Evolutionary conservation across 2,888 invertebrate species (phyloP).

Genomic region (Corythucha ciliata): DNA sequence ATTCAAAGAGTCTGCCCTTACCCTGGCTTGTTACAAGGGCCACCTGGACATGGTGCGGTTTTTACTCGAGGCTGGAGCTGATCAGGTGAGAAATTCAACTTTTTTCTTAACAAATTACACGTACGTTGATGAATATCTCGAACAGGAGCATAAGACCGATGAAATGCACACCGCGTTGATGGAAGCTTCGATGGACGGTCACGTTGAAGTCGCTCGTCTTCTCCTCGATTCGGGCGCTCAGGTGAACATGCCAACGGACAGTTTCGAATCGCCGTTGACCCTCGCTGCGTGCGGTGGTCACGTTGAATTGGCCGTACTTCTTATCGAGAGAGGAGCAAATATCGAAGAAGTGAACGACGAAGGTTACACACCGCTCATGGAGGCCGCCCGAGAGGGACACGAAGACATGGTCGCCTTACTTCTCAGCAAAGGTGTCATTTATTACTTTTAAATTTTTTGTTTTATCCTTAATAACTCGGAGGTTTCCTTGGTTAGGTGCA

Average conservation of each 20-base stretch:
- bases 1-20: conserved; percentile 96
- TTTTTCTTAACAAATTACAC: not conserved
- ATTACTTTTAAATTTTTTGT: not conserved
- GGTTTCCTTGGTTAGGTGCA: conserved; percentile 45
- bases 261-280: conserved; percentile 97
- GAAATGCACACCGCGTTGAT: conserved; percentile 99
- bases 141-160: conserved; percentile 93
- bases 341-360: conserved; percentile 99
- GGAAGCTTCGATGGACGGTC: conserved; percentile 99
- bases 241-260: conserved; percentile 98
- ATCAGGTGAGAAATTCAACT: conserved; percentile 45
- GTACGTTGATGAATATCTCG: not conserved
- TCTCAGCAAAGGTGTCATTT: conserved; percentile 73
- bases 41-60: conserved; percentile 96
- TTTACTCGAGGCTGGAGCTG: conserved; percentile 89
- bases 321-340: conserved; percentile 94
- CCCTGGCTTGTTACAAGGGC: conserved; percentile 89
- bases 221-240: conserved; percentile 95
- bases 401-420: conserved; percentile 95
- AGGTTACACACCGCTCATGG: conserved; percentile 98
- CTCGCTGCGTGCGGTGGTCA: conserved; percentile 98
- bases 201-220: conserved; percentile 91
- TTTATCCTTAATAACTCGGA: not conserved
- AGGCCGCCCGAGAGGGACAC: conserved; percentile 96
- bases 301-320: conserved; percentile 88